Evolutionary conservation across 2,888 invertebrate species (phyloP), one percentile per base, ranked within the genome.

Genomic region (Zhuqinia jingwanae): DNA sequence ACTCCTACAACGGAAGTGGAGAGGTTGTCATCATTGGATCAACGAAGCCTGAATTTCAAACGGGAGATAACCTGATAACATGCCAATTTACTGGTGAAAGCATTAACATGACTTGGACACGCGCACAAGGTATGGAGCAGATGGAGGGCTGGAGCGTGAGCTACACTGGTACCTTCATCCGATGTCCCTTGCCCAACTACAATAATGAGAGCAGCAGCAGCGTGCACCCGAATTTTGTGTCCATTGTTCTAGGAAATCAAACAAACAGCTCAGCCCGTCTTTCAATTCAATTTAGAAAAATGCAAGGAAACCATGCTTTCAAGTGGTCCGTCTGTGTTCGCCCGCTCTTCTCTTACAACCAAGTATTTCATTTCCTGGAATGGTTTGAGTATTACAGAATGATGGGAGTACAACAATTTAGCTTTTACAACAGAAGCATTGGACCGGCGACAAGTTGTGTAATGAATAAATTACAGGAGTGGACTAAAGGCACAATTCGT

Each of bases 321-420:
- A n/a, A 36, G 3, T 85, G 79, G 22, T 70, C 85, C 2, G 15
- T 63, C 1, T 85, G 85, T 36, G 79, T 80, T 10, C 63, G 60
- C 11, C 85, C 85, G 3, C 15, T 75, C 2, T 85, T 50, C 50
- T 6, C 50, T 0, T 80, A 75, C n/a, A 63, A 80, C 17, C 42
- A 80, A 15, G 80, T 80, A 17, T 27, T 86, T 3, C 73, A 73
- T 20, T 80, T 86, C 17, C 1, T 80, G 15, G 85, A 86, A 47
- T 86, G 85, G 85, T 30, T 86, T 1, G 86, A 86, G 22, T 86
- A 76, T 47, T 58, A 86, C 36, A 77, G 60, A 22, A 17, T 86
- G 30, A 86, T 86, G 86, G 86, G 86, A 1, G 86, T 86, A 0
- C 58, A 68, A 8, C 77, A 81, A n/a, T 68, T 86, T 36, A 86